Evolutionary conservation across 2,797 vertebrate genomes (phyloP).

Genomic region (Leptatherina wallacei): DNA sequence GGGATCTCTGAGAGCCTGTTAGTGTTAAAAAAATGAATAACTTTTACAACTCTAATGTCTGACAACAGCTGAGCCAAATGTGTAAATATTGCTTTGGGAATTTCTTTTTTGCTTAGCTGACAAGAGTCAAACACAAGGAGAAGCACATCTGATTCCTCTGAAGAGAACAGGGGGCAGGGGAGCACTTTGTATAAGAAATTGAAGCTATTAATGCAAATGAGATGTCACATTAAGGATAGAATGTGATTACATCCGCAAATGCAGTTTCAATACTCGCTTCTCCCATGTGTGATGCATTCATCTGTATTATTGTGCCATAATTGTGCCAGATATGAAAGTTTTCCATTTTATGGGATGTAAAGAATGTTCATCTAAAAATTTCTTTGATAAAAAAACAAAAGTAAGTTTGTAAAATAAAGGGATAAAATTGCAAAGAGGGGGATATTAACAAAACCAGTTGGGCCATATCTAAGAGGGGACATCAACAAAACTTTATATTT

Average conservation of each 20-base stretch:
- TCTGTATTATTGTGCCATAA: constrained; percentile 2
- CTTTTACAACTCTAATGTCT: constrained; percentile 35
- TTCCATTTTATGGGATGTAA: constrained; percentile 17
- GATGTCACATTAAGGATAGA: constrained; percentile 9
- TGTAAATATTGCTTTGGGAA: constrained; percentile 7
- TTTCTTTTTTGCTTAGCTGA: constrained; percentile 1
- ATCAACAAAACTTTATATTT: neutral
- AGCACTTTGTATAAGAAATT: constrained; percentile 18
- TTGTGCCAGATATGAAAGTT: neutral
- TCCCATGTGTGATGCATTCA: neutral
- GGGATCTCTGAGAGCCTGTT: constrained; percentile 33
- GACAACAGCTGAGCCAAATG: constrained; percentile 14
- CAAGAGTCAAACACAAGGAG: constrained; percentile 2
- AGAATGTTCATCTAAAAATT: neutral
- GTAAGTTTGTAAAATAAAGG: neutral
- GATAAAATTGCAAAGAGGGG: neutral
- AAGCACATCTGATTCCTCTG: neutral
- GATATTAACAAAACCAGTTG: neutral
- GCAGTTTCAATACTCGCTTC: neutral
- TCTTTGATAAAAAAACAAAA: neutral
- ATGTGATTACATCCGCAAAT: constrained; percentile 1
- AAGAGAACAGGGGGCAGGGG: neutral
- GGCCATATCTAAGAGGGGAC: neutral
- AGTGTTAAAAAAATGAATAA: constrained; percentile 26
- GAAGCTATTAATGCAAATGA: constrained; percentile 37